phyloP scores from a whole-genome alignment of 2,797 vertebrate species.

The Clamator glandarius region DNA sequence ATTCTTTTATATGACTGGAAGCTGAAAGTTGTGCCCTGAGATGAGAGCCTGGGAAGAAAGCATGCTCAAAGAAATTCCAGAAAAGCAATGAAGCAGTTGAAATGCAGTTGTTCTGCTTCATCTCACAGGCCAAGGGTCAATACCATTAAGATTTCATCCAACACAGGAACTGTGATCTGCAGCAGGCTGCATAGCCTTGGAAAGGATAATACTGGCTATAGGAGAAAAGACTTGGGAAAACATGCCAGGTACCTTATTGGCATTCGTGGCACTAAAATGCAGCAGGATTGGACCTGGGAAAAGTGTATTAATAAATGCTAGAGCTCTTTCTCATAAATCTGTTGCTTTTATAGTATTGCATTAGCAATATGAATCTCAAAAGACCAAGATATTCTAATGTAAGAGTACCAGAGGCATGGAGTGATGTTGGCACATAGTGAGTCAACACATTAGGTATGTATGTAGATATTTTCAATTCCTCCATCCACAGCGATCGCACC shows the following conservation, averaged over 20 bases:
- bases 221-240: neutral
- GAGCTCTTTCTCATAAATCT: neutral
- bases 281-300: neutral
- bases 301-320: neutral
- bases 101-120: neutral
- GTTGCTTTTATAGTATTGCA: neutral
- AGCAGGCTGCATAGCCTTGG: neutral
- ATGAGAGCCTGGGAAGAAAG: neutral
- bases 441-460: neutral
- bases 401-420: neutral
- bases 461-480: neutral
- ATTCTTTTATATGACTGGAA: neutral
- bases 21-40: neutral
- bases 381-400: neutral
- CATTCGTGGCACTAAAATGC: neutral
- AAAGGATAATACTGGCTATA: neutral
- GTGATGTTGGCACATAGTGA: accelerated
- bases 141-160: neutral
- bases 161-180: neutral
- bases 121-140: neutral
- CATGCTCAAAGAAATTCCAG: neutral
- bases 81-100: neutral
- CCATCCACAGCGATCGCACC: neutral
- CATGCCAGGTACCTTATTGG: neutral
- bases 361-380: accelerated